Evolutionary conservation across 2,888 invertebrate species (phyloP), one percentile per base, ranked within the genome.

Genomic region (Xanthorhoe designata): DNA sequence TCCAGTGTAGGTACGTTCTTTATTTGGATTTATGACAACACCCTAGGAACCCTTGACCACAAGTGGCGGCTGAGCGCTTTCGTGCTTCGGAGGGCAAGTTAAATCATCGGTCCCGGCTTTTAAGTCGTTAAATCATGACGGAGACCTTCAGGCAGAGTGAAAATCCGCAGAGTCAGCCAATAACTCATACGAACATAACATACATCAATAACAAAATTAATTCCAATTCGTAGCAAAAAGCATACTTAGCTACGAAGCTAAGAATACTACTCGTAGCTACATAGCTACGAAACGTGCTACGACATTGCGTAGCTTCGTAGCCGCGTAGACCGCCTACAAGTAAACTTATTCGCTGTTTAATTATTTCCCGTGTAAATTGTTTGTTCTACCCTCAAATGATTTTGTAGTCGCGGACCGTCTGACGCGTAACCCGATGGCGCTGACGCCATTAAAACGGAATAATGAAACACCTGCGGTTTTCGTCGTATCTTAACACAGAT

Each of bases 381-480:
- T 61, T 54, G 61, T 54, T 61, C 61, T 47, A 45, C 60, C 45
- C 53, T 53, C 57, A 55, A 29, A 55, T 55, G 59, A 70, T 70
- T 68, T 69, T 73, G 72, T 74, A 69, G 73, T 68, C 68, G 52
- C 69, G 53, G 61, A 70, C 68, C 74, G 64, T 68, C 74, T 81
- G 82, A 80, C 81, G 82, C 80, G 84, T 85, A 81, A 85, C 85
- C 81, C 82, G 82, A 85, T 81, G 83, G 74, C 78, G 83, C 84
- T 87, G 86, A 86, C 87, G 85, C 87, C 89, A 91, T 92, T 92
- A 92, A 89, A 90, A 86, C 84, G 78, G 91, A 88, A 92, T 92
- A 92, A 92, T 91, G 90, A 90, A 91, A 92, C 91, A 91, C 89
- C 91, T 90, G 91, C 87, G 90, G 89, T 89, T 87, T 86, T 83